Percentiles rank a stretch among this genome's conserved stretches.
Evolutionary conservation across 2,888 invertebrate species (phyloP).

Genomic region (Coecobrya sp.): DNA sequence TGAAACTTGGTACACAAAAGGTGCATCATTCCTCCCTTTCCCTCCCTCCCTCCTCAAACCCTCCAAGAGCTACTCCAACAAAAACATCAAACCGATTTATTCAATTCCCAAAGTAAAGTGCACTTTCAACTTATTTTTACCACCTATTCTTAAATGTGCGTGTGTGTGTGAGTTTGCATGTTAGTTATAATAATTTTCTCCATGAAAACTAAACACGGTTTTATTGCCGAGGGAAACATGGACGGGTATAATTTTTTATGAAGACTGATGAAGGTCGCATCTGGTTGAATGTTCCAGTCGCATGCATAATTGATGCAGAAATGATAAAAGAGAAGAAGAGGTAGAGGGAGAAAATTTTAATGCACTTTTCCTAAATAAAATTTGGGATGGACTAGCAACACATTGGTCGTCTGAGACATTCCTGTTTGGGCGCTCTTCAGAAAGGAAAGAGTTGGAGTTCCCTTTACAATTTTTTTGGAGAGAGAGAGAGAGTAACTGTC

Average conservation of each 20-base stretch:
- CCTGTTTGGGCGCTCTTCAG: not conserved
- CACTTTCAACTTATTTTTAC: not conserved
- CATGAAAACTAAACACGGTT: not conserved
- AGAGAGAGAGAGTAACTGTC: constrained; percentile 57
- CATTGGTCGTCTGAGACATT: not conserved
- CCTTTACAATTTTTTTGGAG: not conserved
- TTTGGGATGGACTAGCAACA: too few species aligned
- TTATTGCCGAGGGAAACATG: not conserved
- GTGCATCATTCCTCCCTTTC: not conserved
- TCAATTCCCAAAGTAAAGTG: not conserved
- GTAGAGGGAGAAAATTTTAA: constrained; percentile 18
- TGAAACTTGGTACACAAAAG: constrained; percentile 13
- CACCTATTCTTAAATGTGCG: not conserved
- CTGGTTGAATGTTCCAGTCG: constrained; percentile 52
- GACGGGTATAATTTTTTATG: constrained; percentile 48
- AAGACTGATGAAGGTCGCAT: constrained; percentile 75
- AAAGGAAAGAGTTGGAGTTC: not conserved
- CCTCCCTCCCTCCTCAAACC: not conserved
- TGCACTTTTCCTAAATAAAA: constrained; percentile 17
- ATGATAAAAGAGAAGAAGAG: not conserved
- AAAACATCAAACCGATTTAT: constrained; percentile 17
- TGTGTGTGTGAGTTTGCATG: not conserved
- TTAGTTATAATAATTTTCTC: constrained; percentile 1
- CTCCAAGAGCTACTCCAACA: too few species aligned
- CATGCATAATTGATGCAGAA: constrained; percentile 74